Evolutionary conservation across 2,888 invertebrate genomes (phyloP).

Genomic region (Erebia palarica): DNA sequence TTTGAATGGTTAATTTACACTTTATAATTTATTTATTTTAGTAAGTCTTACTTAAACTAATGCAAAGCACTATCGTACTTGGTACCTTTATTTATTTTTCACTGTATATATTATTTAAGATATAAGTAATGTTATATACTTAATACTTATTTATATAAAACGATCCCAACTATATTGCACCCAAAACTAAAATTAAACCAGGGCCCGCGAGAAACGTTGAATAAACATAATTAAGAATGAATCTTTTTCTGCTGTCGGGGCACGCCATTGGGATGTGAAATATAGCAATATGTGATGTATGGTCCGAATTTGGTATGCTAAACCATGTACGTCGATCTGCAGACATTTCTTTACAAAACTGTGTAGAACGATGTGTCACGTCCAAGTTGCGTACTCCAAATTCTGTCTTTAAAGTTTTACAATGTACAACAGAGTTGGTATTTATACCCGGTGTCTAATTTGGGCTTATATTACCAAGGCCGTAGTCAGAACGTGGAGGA

Average conservation of each 20-base stretch:
- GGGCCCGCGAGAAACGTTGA: not conserved
- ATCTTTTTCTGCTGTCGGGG: not conserved
- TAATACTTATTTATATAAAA: not conserved
- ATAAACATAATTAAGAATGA: not conserved
- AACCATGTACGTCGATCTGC: no score
- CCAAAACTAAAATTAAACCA: not conserved
- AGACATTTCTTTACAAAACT: not conserved
- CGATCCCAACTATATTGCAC: slow-evolving; percentile 3
- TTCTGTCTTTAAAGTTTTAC: not conserved
- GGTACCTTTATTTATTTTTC: slow-evolving; percentile 5
- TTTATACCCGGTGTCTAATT: not conserved
- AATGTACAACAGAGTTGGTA: not conserved
- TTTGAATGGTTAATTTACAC: not conserved
- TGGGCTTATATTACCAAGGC: not conserved
- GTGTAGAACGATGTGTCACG: not conserved
- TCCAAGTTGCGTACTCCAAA: no score
- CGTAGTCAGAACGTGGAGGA: not conserved
- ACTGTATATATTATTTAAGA: slow-evolving; percentile 4
- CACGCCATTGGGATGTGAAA: no score
- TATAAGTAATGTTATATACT: not conserved
- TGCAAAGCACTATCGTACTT: not conserved
- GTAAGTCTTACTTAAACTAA: slow-evolving; percentile 7
- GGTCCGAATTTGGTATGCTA: no score
- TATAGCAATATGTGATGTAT: no score
- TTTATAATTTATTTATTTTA: slow-evolving; percentile 15